Base-by-base conservation (phyloP, 1,140 invertebrate genomes). In the Eufriesea mexicana region DNA sequence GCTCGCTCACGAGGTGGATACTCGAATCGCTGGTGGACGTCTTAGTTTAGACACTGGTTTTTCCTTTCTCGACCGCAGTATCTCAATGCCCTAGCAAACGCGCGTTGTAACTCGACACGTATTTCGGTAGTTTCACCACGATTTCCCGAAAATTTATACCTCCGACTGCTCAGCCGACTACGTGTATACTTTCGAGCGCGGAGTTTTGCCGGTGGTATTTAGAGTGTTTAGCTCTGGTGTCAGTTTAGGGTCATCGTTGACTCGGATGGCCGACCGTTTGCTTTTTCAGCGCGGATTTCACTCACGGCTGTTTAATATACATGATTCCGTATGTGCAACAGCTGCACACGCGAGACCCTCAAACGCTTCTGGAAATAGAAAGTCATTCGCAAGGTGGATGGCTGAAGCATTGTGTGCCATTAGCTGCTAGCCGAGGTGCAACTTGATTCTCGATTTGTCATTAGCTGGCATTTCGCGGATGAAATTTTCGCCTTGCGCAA, bases 341-440 rank as follows among this genome's bases (percentile, higher is more conserved):
- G 79, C 73, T 82, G 79, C 72, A 67, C 72, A 67, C 61, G 42
- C 79, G 42, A 64, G 49, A 23, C 71, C 74, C 72, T 76, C 73
- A 76, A 82, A 82, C 62, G 72, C 73, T 76, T 82, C 72, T 82
- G 72, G 79, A 82, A 82, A 76, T 75, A 82, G 79, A 82, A 82
- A 82, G 79, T 82, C 79, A 82, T 57, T 67, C 72, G 73, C 79
- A 64, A 76, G 79, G 79, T 76, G 79, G 73, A 82, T 67, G 70
- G 72, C 57, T 82, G 68, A 76, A 55, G 71, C 47, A 55, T 75
- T 55, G 59, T 75, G 72, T 75, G 72, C 71, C 79, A 81, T 81
- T 75, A 71, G 67, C 18, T 12, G 42, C 7, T n/a, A 35, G 70
- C 51, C 14, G 14, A 35, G 12, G 6, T n/a, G 47, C 68, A 23